Base-by-base conservation (phyloP, 1,140 invertebrate species). In the Lucilia cuprina region DNA sequence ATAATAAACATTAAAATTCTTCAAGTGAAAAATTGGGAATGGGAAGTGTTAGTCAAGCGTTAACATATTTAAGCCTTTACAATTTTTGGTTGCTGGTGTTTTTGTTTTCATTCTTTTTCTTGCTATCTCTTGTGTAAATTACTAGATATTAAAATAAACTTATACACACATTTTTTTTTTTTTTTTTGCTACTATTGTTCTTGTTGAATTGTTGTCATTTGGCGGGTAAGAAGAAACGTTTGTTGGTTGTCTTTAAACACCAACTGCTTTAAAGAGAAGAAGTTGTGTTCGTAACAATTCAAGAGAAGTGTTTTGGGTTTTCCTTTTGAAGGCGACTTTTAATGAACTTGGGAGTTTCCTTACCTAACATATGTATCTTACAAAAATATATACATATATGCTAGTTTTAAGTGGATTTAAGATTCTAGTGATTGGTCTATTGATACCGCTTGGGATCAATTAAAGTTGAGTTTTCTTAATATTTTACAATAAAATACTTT, bases 1-100 rank as follows among this genome's bases (percentile, higher is more conserved):
- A 60, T 5, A 70, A 70, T 70, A 21, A 70, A 21, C 50, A 70
- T 19, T 7, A 70, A 70, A 70, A 70, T 70, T 21, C 60, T 21
- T 70, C 5, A 70, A 70, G 19, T 70, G 60, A 70, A 70, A 70
- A 70, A 60, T 60, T 14, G 41, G n/a, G 21, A 12, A 21, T 49
- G 77, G 41, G 77, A 21, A 49, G 41, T 49, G 77, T 80, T 80
- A 80, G 77, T 80, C 77, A 80, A 80, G 35, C 77, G 77, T 80
- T 80, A 80, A 80, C 77, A 80, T 80, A 49, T 80, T 80, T 80
- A 80, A 80, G 77, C 77, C 77, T 80, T 80, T 80, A 80, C 77
- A 80, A 80, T 21, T 80, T 80, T 21, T 47, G 19, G 34, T 77
- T 19, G 8, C 77, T 80, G 41, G 7, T 41, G 41, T 41, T 41